Percentiles rank a stretch among this genome's conserved stretches.
These are phyloP conservation scores for Tineola bisselliella DNA, from an alignment of 2,888 invertebrate species.

Conservation along the genomic window DNA sequence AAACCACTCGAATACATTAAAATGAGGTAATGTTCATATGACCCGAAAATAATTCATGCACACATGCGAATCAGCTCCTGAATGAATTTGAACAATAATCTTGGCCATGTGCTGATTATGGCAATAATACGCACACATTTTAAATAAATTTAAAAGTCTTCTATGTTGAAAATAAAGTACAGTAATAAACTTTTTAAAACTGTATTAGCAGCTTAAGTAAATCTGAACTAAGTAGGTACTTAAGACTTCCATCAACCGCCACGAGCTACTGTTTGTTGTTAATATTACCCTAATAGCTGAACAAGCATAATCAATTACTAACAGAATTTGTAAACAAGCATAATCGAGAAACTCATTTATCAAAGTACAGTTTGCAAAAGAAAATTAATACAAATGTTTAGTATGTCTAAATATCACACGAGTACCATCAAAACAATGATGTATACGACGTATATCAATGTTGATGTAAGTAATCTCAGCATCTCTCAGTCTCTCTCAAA, in stretches of 20 bases:
- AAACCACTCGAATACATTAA: background rate
- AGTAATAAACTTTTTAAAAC: background rate
- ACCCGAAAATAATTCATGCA: constrained; percentile 4
- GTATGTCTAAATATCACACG: background rate
- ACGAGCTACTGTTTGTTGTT: background rate
- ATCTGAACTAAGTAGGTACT: background rate
- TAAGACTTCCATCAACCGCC: background rate
- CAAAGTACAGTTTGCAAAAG: background rate
- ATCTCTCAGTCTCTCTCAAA: background rate
- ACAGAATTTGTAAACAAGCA: background rate
- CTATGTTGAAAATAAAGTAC: background rate
- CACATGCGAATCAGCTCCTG: background rate
- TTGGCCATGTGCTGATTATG: no score
- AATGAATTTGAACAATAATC: no score
- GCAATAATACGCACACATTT: background rate
- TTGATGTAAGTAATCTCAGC: constrained; percentile 9
- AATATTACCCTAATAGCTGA: background rate
- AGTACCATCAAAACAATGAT: background rate
- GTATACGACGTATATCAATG: background rate
- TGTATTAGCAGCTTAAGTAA: background rate
- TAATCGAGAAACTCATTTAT: background rate
- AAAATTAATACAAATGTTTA: background rate
- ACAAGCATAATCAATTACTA: background rate
- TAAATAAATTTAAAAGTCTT: background rate
- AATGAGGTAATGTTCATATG: constrained; percentile 2